These are phyloP conservation scores for Sitta carolinensis DNA, from an alignment of 2,797 vertebrate species.

Conservation along the genomic window DNA sequence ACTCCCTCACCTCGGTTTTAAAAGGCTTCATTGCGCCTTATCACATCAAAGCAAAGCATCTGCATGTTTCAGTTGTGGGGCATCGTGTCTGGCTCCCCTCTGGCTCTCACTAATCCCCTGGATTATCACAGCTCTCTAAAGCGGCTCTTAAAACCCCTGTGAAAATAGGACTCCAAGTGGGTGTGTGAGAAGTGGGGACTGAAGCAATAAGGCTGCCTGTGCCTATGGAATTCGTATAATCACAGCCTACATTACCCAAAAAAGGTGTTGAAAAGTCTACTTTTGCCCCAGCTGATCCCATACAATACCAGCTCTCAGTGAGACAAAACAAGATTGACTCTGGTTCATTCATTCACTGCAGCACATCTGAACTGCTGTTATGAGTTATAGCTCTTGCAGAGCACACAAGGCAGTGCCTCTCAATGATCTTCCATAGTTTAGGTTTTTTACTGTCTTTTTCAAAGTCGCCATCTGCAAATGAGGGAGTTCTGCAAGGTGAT, in stretches of 20 bases:
- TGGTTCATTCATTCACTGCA: neutral
- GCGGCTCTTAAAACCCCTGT: constrained; percentile 55
- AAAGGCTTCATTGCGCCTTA: constrained; percentile 43
- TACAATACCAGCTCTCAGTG: neutral
- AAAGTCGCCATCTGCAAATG: accelerated
- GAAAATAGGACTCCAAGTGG: constrained; percentile 65
- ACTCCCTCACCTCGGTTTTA: constrained; percentile 14
- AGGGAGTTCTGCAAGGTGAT: neutral
- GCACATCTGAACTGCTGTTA: neutral
- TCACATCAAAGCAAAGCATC: constrained; percentile 70
- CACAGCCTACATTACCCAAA: neutral
- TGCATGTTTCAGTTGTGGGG: constrained; percentile 63
- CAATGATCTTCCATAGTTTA: neutral
- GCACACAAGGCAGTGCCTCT: neutral
- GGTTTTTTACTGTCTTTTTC: accelerated
- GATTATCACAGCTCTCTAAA: constrained; percentile 68
- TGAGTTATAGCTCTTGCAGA: neutral
- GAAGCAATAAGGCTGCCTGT: constrained; percentile 11
- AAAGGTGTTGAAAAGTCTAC: constrained; percentile 38
- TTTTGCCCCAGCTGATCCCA: constrained; percentile 19
- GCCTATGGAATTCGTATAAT: constrained; percentile 21
- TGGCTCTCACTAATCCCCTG: constrained; percentile 62
- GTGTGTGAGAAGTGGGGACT: constrained; percentile 46
- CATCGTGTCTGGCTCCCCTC: constrained; percentile 69
- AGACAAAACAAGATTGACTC: neutral